Base-by-base conservation (phyloP, 2,113 vertebrate species). In the Genyomyrus donnyi region DNA sequence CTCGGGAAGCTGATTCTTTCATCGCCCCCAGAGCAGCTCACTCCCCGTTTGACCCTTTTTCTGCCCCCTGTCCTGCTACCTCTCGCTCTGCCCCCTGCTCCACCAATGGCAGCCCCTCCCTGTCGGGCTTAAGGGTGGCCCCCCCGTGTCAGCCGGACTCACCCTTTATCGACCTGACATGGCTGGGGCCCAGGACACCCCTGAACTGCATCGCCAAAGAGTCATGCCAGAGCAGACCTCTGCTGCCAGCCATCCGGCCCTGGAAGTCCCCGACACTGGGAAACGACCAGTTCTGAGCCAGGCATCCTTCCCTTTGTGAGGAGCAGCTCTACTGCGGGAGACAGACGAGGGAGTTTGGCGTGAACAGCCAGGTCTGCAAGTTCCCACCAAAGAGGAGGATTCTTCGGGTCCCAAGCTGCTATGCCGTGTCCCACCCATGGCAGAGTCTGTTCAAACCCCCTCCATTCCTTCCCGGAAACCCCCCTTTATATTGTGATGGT, bases 71-170 rank as follows among this genome's bases (percentile, higher is more conserved):
- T 19, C 8, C 42, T n/a, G 93, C 92, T 24, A 94, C 94, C 15
- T 96, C 96, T 0, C 95, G 95, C 21, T 96, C 96, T 85, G 96
- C 96, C 0, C 96, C 96, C 4, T 96, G 95, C 91, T 96, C 96
- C 48, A 86, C 96, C 66, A 96, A 96, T 13, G 95, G 93, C 88
- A 96, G 96, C 13, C 96, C 96, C 19, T 96, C 95, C 0, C 92
- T 96, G 85, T 94, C 94, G 24, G 92, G 94, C 0, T 91, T 95
- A 49, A 93, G 95, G 80, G 91, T 95, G 4, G 93, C 91, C 0
- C 94, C 96, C 58, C 89, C 95, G 8, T 94, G 94, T 92, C 92
- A 93, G 0, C 94, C 95, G 0, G 95, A 95, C 91, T 93, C 94
- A 0, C 91, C 95, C 6, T 93, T 96, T 89, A 91, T 96, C 0